A percentile compares a stretch with the other conserved stretches of the same genome.
Evolutionary conservation across 1,140 invertebrate species (phyloP).

Genomic region (Ceratina australensis): DNA sequence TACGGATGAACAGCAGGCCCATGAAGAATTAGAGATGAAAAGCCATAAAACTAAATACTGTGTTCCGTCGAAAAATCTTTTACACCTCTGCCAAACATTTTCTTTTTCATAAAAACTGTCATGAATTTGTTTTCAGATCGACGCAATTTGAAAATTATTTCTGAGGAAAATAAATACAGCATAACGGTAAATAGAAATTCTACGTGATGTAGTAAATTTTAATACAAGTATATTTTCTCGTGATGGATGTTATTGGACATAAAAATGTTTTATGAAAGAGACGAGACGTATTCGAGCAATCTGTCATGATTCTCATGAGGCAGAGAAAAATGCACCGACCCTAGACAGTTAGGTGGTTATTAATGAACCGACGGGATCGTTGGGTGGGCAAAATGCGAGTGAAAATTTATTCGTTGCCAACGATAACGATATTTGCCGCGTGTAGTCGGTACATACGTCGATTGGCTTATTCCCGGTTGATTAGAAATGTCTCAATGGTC

Average conservation of each 20-base stretch:
- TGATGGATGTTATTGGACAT: neutral
- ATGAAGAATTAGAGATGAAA: too few relatives aligned
- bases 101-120: too few relatives aligned
- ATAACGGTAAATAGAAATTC: too few relatives aligned
- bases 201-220: too few relatives aligned
- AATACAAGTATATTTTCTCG: too few relatives aligned
- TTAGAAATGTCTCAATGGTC: conserved; percentile 32
- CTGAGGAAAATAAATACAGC: too few relatives aligned
- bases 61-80: too few relatives aligned
- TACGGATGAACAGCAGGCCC: too few relatives aligned
- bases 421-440: conserved; percentile 31
- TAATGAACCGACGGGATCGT: conserved; percentile 15
- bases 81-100: too few relatives aligned
- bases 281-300: neutral
- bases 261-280: neutral
- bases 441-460: neutral
- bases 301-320: neutral
- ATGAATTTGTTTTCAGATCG: too few relatives aligned
- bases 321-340: conserved; percentile 5
- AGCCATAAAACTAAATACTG: too few relatives aligned
- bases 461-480: conserved; percentile 20
- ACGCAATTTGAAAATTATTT: too few relatives aligned
- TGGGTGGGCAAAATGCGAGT: neutral
- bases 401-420: conserved; percentile 38
- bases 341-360: conserved; percentile 15